Conservation (phyloP, 2,113 vertebrate genomes). For the Ageneiosus marmoratus region DNA sequence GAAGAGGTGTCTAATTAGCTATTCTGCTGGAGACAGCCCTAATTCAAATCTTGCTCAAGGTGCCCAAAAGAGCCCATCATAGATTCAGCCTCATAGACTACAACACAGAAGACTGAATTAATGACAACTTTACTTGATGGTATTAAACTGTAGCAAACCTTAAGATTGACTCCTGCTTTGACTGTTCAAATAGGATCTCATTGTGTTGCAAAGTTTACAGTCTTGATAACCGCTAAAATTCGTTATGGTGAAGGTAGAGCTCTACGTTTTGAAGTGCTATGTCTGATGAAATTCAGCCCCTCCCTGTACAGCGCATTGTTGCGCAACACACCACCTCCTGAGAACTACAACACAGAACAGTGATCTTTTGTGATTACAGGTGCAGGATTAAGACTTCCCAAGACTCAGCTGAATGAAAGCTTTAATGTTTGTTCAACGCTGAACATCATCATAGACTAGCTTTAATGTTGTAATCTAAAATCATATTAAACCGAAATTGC, state of each 20-base stretch:
- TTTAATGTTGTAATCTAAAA: background rate
- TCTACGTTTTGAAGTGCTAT: conserved; percentile 10
- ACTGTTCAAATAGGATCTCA: background rate
- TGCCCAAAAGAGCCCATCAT: background rate
- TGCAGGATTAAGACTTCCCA: conserved; percentile 3
- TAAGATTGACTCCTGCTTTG: background rate
- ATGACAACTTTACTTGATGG: background rate
- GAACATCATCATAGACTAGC: background rate
- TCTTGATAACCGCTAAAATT: conserved; percentile 7
- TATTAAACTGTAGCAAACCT: background rate
- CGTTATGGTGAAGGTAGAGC: conserved; percentile 3
- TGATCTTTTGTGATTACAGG: conserved; percentile 35
- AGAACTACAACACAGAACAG: conserved; percentile 25
- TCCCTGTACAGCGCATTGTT: conserved; percentile 25
- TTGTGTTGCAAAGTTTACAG: background rate
- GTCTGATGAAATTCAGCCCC: conserved; percentile 22
- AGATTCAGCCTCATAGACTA: background rate
- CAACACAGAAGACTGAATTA: background rate
- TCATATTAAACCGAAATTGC: background rate
- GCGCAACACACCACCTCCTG: conserved; percentile 26
- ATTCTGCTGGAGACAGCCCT: background rate
- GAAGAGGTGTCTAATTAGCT: background rate
- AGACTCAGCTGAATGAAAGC: background rate
- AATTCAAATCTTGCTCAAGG: background rate
- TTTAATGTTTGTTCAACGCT: conserved; percentile 1